Percentiles rank a stretch among this genome's conserved stretches.
Conservation (phyloP, 2,113 vertebrate species). For the Rhabdomys dilectus region DNA sequence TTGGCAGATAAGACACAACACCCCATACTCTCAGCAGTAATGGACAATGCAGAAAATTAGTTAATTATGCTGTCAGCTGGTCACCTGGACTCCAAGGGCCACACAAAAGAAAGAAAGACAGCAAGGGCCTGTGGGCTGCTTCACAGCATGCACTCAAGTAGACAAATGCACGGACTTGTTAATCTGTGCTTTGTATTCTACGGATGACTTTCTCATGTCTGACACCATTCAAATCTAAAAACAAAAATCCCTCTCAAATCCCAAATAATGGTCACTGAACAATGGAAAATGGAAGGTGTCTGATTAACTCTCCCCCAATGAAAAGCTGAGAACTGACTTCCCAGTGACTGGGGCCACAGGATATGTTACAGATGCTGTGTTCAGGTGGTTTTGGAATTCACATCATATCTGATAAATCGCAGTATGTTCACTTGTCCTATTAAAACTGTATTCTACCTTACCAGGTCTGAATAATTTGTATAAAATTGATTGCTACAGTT, state of each 20-base stretch:
- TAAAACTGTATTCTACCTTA: conserved; percentile 86
- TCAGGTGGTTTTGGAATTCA: conserved; percentile 80
- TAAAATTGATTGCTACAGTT: conserved; percentile 89
- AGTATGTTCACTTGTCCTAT: conserved; percentile 84
- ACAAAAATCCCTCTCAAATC: conserved; percentile 61
- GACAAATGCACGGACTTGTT: neutral
- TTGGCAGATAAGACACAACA: conserved; percentile 44
- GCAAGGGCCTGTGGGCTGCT: neutral
- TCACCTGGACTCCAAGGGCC: neutral
- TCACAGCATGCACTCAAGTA: fast-evolving
- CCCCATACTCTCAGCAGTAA: neutral
- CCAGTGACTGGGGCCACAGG: conserved; percentile 50
- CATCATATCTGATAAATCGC: conserved; percentile 83
- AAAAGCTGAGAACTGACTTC: conserved; percentile 73
- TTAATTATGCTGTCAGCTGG: conserved; percentile 34
- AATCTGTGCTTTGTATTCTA: conserved; percentile 1
- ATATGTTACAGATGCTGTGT: conserved; percentile 57
- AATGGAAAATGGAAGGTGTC: neutral
- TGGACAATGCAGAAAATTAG: conserved; percentile 37
- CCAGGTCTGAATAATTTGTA: conserved; percentile 87
- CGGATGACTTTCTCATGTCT: neutral
- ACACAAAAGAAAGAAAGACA: conserved; percentile 46
- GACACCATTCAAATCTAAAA: conserved; percentile 41
- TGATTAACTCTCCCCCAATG: conserved; percentile 67
- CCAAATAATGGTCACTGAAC: conserved; percentile 66